These are phyloP conservation scores for Mus pahari DNA, from an alignment of 2,113 vertebrate species.

Conservation along the genomic window DNA sequence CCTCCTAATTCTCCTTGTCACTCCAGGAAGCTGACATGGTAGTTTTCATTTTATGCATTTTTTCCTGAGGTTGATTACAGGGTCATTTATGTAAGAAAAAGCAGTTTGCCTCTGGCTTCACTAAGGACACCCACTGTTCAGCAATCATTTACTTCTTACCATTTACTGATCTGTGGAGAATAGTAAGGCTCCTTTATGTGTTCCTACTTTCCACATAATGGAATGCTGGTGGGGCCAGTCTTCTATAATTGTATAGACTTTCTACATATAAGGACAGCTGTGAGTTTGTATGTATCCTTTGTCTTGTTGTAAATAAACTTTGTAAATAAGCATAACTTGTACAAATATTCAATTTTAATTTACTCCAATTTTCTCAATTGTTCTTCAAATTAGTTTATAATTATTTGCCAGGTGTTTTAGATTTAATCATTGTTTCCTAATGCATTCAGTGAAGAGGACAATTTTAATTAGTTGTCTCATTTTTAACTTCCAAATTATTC, in stretches of 20 bases:
- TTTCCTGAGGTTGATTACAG: background rate
- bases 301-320: background rate
- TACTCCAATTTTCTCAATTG: conserved; percentile 32
- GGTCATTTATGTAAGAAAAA: background rate
- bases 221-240: background rate
- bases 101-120: background rate
- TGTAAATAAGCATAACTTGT: background rate
- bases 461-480: background rate
- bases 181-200: background rate
- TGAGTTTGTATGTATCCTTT: background rate
- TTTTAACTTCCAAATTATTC: conserved; percentile 45
- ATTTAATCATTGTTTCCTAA: conserved; percentile 42
- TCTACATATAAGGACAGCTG: background rate
- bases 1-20: too few species aligned
- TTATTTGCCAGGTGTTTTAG: conserved; percentile 4
- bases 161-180: background rate
- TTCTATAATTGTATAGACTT: background rate
- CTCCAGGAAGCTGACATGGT: too few species aligned
- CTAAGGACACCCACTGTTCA: background rate
- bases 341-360: background rate
- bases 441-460: background rate
- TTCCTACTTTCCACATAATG: background rate
- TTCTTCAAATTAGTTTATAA: conserved; percentile 18
- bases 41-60: background rate
- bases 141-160: too few species aligned